phyloP scores from a whole-genome alignment of 1,140 invertebrate genomes.

The Lasioglossum baleicum region DNA sequence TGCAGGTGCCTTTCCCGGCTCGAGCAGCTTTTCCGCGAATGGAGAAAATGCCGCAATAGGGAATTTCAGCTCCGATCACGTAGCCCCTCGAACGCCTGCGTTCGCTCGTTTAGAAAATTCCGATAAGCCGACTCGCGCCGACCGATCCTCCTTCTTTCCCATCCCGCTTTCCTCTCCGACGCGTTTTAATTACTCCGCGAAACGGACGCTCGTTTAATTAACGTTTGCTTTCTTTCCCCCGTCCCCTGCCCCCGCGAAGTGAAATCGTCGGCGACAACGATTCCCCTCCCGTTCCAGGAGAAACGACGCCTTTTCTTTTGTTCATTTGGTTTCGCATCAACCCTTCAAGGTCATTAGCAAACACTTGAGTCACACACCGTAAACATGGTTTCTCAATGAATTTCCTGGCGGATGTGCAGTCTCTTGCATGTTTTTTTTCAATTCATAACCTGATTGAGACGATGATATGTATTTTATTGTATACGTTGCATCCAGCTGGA shows the following conservation, averaged over 20 bases:
- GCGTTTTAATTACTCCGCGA: slow-evolving; percentile 28
- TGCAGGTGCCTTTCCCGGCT: slow-evolving; percentile 66
- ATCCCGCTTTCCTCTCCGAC: background rate
- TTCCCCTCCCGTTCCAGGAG: background rate
- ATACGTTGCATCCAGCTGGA: too few relatives aligned
- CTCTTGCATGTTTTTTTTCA: too few relatives aligned
- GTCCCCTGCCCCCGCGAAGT: background rate
- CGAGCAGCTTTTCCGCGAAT: slow-evolving; percentile 47
- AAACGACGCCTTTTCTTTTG: too few relatives aligned
- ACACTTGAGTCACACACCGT: too few relatives aligned
- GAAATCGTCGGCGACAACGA: slow-evolving; percentile 22
- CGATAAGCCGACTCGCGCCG: slow-evolving; percentile 57
- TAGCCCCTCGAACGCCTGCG: slow-evolving; percentile 22
- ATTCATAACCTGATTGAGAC: too few relatives aligned
- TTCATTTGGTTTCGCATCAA: background rate
- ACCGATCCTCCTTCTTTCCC: slow-evolving; percentile 44
- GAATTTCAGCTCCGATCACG: slow-evolving; percentile 71
- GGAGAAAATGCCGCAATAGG: slow-evolving; percentile 64
- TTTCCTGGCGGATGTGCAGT: too few relatives aligned
- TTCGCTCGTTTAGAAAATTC: slow-evolving; percentile 65
- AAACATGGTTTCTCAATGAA: too few relatives aligned
- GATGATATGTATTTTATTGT: too few relatives aligned
- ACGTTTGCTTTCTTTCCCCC: background rate
- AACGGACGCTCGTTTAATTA: slow-evolving; percentile 36
- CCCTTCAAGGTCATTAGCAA: too few relatives aligned